Conservation (phyloP, 2,797 vertebrate genomes). For the Gymnoscopelus microlampas region DNA sequence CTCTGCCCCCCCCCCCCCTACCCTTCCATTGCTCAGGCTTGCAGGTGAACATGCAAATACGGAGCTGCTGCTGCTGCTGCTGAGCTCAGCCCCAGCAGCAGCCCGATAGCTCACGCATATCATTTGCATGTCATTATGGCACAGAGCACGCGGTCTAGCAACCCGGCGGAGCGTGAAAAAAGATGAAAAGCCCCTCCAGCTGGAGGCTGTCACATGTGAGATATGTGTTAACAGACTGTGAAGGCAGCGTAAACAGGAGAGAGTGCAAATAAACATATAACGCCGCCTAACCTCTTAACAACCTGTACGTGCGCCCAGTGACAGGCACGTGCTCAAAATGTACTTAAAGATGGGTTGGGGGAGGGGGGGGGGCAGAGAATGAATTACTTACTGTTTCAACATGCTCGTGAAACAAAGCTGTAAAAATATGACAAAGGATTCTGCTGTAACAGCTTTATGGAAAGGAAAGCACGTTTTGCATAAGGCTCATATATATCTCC, state of each 20-base stretch:
- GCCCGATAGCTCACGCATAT: constrained; percentile 64
- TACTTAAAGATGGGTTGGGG: neutral
- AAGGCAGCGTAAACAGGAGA: constrained; percentile 63
- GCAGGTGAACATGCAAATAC: constrained; percentile 68
- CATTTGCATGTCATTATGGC: constrained; percentile 74
- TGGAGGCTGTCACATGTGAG: constrained; percentile 66
- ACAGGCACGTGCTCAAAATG: constrained; percentile 26
- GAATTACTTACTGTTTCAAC: constrained; percentile 41
- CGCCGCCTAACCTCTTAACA: constrained; percentile 49
- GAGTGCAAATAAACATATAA: constrained; percentile 65
- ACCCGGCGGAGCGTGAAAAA: constrained; percentile 61
- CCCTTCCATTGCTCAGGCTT: constrained; percentile 38
- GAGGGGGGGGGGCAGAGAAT: constrained; percentile 17
- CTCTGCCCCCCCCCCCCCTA: neutral
- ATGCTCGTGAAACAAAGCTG: constrained; percentile 40
- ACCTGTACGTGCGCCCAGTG: constrained; percentile 31
- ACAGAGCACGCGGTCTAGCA: no score
- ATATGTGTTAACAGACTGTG: constrained; percentile 68
- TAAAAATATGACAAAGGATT: constrained; percentile 41
- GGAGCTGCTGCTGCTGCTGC: constrained; percentile 15
- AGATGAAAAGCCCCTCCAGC: constrained; percentile 72
- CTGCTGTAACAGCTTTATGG: constrained; percentile 50
- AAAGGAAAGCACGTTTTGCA: constrained; percentile 51
- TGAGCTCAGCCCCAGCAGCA: constrained; percentile 49
- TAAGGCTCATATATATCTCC: constrained; percentile 37